A percentile compares a stretch with the other conserved stretches of the same genome.
Conservation (phyloP, 2,113 vertebrate species). For the Girardinichthys multiradiatus region DNA sequence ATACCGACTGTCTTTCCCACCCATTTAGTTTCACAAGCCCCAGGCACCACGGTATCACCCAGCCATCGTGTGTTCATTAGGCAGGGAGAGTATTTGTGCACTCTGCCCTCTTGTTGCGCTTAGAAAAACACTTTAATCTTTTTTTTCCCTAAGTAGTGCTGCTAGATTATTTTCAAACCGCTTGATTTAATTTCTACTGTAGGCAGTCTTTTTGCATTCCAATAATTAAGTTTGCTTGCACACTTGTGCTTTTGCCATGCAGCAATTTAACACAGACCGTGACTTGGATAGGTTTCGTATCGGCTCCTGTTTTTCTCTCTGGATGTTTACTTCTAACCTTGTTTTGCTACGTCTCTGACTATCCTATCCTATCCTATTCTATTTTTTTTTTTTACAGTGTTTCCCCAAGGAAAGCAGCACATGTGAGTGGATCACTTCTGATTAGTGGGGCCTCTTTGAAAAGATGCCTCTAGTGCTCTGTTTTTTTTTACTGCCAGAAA, state of each 20-base stretch:
- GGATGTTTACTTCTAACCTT: conserved; percentile 43
- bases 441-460: conserved; percentile 65
- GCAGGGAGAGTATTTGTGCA: conserved; percentile 36
- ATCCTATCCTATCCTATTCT: conserved; percentile 4
- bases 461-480: conserved; percentile 64
- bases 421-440: conserved; percentile 75
- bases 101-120: conserved; percentile 41
- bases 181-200: conserved; percentile 35
- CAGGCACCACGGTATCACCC: conserved; percentile 21
- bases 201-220: conserved; percentile 30
- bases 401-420: conserved; percentile 58
- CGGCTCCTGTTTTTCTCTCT: conserved; percentile 7
- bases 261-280: conserved; percentile 3
- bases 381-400: conserved; percentile 17
- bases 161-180: conserved; percentile 35
- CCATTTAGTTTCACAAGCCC: conserved; percentile 36
- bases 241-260: background rate
- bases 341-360: conserved; percentile 43
- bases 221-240: conserved; percentile 27
- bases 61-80: conserved; percentile 45
- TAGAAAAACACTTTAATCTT: conserved; percentile 30
- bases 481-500: conserved; percentile 60
- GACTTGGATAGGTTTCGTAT: conserved; percentile 4
- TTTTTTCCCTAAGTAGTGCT: background rate
- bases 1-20: conserved; percentile 2